Evolutionary conservation across 2,797 vertebrate genomes (phyloP), one percentile per base, ranked within the genome.

Genomic region (Nyctalus aviator): DNA sequence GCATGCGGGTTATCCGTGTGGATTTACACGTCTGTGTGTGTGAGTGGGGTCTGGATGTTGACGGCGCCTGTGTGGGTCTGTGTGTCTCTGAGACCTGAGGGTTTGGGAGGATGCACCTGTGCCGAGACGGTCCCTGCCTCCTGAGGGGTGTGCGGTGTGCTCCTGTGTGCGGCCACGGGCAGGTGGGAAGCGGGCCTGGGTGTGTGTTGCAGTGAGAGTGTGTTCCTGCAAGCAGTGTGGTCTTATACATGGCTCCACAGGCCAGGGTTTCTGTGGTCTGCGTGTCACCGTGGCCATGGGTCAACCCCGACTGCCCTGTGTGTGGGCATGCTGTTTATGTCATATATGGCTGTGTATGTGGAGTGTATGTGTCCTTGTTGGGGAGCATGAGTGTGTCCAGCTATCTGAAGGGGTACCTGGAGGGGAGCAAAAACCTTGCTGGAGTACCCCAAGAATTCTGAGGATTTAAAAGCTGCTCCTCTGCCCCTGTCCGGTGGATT

Each of bases 391-490:
- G 68, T 78, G 64, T 82, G 32, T 50, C 32, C 79, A 76, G 57
- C 50, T 76, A n/a, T 62, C 55, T 35, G 50, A 46, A 35, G 9
- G 8, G 48, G 18, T 12, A 3, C 2, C 48, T 73, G 12, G 35
- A 35, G 44, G 13, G 15, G 3, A 66, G 21, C 50, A 41, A 32
- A 50, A n/a, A 82, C 14, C 44, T n/a, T 62, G 23, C 46, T 37
- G 9, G 25, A 48, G 82, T n/a, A 32, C n/a, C 71, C 73, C 4
- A 35, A 86, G 62, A 55, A 46, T 30, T 86, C 84, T 50, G 71
- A 86, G 55, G 69, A 53, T 30, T 41, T 27, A 77, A 73, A 95
- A 81, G 68, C 62, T 73, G 84, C 66, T 55, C 77, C 50, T 84
- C 62, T 32, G 53, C 55, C 37, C 11, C n/a, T 44, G 68, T n/a